Conservation (phyloP, 2,888 invertebrate genomes). For the Calameuta idolon region DNA sequence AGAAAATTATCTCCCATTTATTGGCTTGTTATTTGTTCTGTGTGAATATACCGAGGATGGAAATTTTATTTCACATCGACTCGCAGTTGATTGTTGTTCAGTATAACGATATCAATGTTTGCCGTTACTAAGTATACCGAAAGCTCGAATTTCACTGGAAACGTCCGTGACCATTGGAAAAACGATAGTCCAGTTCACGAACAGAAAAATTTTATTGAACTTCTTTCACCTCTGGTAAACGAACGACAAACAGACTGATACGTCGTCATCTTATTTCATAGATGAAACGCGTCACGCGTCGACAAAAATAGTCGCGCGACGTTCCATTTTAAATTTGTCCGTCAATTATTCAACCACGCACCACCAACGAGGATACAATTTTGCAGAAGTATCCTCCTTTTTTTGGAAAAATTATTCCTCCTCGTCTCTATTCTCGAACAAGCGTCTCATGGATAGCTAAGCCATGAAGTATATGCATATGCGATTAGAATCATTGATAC, state of each 20-base stretch:
- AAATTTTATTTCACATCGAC: not conserved
- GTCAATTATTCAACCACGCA: not conserved
- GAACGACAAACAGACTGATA: not conserved
- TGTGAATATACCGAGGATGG: not conserved
- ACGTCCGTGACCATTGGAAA: not conserved
- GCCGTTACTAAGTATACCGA: not conserved
- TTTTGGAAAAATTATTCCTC: not conserved
- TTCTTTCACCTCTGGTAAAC: not conserved
- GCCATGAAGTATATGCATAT: not conserved
- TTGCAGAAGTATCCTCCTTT: not conserved
- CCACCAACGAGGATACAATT: not conserved
- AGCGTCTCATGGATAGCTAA: not conserved
- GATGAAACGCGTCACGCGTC: not conserved
- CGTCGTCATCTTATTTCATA: slow-evolving; percentile 4
- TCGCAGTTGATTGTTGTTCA: not conserved
- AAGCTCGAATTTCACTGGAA: not conserved
- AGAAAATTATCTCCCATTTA: not conserved
- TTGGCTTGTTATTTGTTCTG: not conserved
- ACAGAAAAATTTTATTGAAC: not conserved
- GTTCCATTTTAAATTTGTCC: not conserved
- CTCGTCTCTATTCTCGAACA: not conserved
- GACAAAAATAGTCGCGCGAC: not conserved
- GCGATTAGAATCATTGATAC: not conserved
- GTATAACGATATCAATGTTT: not conserved
- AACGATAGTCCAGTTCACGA: not conserved